Evolutionary conservation across 2,113 vertebrate genomes (phyloP).

Genomic region (Merops nubicus): DNA sequence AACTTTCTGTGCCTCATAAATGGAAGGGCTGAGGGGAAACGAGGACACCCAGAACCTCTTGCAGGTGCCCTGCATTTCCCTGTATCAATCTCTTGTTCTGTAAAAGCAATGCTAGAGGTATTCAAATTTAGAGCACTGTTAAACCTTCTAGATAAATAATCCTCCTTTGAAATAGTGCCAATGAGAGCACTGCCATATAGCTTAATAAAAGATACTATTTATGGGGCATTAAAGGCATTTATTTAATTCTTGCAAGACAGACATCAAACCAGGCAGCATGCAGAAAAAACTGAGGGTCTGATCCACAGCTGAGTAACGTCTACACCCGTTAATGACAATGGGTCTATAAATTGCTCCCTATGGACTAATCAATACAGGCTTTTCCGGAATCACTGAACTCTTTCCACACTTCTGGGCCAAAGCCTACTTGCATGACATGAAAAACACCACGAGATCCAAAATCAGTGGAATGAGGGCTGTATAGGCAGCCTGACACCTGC

Average conservation of each 20-base stretch:
- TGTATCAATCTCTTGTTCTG: neutral
- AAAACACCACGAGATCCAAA: neutral
- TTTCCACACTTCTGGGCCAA: conserved; percentile 26
- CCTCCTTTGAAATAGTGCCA: conserved; percentile 59
- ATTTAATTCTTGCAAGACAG: conserved; percentile 58
- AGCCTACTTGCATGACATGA: neutral
- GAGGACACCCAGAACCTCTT: conserved; percentile 1
- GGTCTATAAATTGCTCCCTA: neutral
- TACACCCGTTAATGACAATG: neutral
- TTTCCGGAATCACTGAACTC: conserved; percentile 31
- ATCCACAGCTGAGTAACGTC: neutral
- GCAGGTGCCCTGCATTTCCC: neutral
- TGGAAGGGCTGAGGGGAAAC: neutral
- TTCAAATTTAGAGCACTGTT: conserved; percentile 45
- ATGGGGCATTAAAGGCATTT: conserved; percentile 35
- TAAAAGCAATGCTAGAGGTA: conserved; percentile 19
- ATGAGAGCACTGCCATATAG: conserved; percentile 27
- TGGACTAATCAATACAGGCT: neutral
- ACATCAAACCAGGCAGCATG: conserved; percentile 54
- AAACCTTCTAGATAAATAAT: conserved; percentile 65
- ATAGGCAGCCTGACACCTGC: neutral
- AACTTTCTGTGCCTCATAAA: neutral
- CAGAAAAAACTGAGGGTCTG: neutral
- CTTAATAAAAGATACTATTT: conserved; percentile 42
- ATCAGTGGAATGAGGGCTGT: neutral